These are phyloP conservation scores for Mirounga angustirostris DNA, from an alignment of 2,113 vertebrate species.

Conservation along the genomic window DNA sequence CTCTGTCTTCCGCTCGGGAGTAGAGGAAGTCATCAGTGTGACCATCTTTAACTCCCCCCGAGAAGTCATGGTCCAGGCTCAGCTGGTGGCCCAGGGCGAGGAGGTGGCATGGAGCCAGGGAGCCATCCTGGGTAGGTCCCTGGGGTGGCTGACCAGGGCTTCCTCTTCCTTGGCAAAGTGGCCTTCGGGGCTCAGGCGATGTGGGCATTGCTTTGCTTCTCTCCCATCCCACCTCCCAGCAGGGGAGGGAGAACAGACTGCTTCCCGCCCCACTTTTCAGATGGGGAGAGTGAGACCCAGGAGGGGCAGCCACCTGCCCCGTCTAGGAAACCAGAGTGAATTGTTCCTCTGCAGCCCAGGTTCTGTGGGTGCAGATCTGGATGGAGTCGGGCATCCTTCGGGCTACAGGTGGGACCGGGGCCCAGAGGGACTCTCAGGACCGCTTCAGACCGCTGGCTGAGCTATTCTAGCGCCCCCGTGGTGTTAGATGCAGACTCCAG, in stretches of 20 bases:
- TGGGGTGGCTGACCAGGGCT: background rate
- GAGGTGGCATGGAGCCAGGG: constrained; percentile 89
- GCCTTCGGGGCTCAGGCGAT: background rate
- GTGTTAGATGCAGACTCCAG: background rate
- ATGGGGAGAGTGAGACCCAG: background rate
- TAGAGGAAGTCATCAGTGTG: constrained; percentile 93
- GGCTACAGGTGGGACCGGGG: background rate
- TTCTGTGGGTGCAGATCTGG: background rate
- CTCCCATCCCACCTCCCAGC: background rate
- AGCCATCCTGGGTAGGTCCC: constrained; percentile 90
- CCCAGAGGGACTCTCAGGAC: background rate
- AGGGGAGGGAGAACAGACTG: background rate
- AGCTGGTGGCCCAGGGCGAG: constrained; percentile 94
- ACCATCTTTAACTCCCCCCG: constrained; percentile 93
- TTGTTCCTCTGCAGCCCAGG: background rate
- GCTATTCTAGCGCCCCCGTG: background rate
- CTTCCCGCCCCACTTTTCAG: background rate
- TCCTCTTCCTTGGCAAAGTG: background rate
- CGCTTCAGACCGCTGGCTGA: background rate
- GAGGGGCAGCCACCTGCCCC: background rate
- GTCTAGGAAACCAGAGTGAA: background rate
- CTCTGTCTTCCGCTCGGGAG: constrained; percentile 93
- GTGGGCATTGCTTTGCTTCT: background rate
- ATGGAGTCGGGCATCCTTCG: background rate
- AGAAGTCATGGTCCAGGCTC: constrained; percentile 93